These are phyloP conservation scores for Agonopterix arenella DNA, from an alignment of 2,888 invertebrate genomes.

Conservation along the genomic window DNA sequence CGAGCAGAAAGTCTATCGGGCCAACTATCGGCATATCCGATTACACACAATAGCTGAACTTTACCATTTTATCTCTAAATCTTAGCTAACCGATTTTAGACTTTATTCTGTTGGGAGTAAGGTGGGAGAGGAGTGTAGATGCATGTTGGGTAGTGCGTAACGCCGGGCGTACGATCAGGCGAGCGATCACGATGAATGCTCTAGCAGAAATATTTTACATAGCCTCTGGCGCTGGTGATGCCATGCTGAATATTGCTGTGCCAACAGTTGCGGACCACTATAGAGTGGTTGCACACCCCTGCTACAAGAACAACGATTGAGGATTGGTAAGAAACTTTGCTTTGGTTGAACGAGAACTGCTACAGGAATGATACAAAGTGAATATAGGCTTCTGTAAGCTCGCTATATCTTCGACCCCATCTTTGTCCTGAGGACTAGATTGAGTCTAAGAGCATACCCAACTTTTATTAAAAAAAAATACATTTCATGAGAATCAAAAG, in stretches of 20 bases:
- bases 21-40: conserved; percentile 62
- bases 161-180: conserved; percentile 59
- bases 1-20: conserved; percentile 50
- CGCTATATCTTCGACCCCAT: too few relatives aligned
- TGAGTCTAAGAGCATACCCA: too few relatives aligned
- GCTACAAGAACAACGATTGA: too few relatives aligned
- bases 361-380: too few relatives aligned
- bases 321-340: too few relatives aligned
- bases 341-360: too few relatives aligned
- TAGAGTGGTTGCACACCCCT: conserved; percentile 31
- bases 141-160: conserved; percentile 46
- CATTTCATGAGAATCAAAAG: too few relatives aligned
- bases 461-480: too few relatives aligned
- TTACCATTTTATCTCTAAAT: conserved; percentile 28
- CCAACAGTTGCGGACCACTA: conserved; percentile 55
- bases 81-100: conserved; percentile 20
- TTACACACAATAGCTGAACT: conserved; percentile 58
- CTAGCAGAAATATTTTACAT: conserved; percentile 76
- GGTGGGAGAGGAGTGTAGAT: conserved; percentile 22
- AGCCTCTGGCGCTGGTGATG: conserved; percentile 60
- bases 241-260: conserved; percentile 67
- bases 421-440: too few relatives aligned
- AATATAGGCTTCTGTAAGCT: too few relatives aligned
- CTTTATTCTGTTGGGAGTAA: conserved; percentile 31
- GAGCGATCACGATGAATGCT: conserved; percentile 74